Percentiles rank a stretch among this genome's conserved stretches.
phyloP scores from a whole-genome alignment of 2,113 vertebrate genomes.

The Cochlearius cochlearius region DNA sequence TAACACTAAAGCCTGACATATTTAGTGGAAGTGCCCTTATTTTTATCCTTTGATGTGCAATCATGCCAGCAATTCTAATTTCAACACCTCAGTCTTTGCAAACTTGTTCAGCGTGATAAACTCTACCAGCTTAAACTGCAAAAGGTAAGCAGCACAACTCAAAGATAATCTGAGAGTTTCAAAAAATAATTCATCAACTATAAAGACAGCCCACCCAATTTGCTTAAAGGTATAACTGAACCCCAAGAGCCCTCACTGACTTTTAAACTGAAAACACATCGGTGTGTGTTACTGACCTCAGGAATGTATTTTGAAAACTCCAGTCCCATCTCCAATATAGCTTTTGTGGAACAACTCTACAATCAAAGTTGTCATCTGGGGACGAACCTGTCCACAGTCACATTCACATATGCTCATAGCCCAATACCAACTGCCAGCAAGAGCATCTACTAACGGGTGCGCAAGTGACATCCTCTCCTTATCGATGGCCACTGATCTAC shows the following conservation, averaged over 20 bases:
- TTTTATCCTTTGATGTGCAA: background rate
- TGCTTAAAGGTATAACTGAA: background rate
- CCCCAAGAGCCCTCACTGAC: background rate
- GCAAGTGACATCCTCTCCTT: background rate
- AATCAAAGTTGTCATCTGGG: background rate
- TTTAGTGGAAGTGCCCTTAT: background rate
- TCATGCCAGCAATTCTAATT: background rate
- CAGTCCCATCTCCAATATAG: background rate
- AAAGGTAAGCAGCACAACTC: background rate
- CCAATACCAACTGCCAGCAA: background rate
- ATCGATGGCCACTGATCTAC: background rate
- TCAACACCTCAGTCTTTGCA: background rate
- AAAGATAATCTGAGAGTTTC: background rate
- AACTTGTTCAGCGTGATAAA: background rate
- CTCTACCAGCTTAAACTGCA: background rate
- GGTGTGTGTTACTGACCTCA: background rate
- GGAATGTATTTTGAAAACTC: background rate
- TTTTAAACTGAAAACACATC: background rate
- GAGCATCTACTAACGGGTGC: background rate
- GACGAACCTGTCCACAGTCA: background rate
- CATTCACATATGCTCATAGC: background rate
- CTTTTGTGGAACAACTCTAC: background rate
- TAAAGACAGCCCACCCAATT: background rate
- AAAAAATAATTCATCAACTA: background rate
- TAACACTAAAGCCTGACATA: background rate